These are phyloP conservation scores for Nemapogon koenigi DNA, from an alignment of 2,888 invertebrate genomes.

Conservation along the genomic window DNA sequence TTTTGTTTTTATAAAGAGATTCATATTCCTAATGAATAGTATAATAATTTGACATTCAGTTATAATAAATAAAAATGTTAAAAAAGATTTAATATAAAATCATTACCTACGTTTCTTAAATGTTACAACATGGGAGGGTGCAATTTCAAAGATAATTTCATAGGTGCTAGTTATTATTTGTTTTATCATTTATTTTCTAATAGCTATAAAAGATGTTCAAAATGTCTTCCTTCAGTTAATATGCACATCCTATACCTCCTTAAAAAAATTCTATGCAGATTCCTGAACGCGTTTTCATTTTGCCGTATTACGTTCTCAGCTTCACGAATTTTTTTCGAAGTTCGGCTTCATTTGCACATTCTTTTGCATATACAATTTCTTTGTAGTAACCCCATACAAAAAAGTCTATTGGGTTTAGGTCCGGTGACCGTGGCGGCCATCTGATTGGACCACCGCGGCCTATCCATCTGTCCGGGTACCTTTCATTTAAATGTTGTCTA, in stretches of 20 bases:
- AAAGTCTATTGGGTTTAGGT: constrained; percentile 4
- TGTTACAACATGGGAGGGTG: too few species aligned
- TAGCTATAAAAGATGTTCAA: constrained; percentile 3
- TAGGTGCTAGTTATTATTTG: too few species aligned
- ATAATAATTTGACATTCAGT: too few species aligned
- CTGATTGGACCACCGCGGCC: constrained; percentile 8
- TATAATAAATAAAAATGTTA: too few species aligned
- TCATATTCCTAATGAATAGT: too few species aligned
- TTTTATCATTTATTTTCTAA: too few species aligned
- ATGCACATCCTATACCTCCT: constrained; percentile 2
- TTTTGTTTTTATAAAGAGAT: too few species aligned
- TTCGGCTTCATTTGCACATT: neutral
- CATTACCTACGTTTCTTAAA: too few species aligned
- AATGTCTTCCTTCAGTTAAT: neutral
- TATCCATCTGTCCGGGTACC: neutral
- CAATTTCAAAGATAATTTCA: too few species aligned
- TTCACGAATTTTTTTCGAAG: neutral
- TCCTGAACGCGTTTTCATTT: neutral
- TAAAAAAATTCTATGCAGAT: neutral
- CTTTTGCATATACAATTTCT: constrained; percentile 1
- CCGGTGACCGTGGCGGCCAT: constrained; percentile 3
- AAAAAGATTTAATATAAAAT: too few species aligned
- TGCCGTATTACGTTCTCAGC: neutral
- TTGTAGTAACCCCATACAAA: neutral
- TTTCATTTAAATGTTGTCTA: neutral